A percentile compares a stretch with the other conserved stretches of the same genome.
Evolutionary conservation across 2,797 vertebrate species (phyloP).

Genomic region (Florisuga fusca): DNA sequence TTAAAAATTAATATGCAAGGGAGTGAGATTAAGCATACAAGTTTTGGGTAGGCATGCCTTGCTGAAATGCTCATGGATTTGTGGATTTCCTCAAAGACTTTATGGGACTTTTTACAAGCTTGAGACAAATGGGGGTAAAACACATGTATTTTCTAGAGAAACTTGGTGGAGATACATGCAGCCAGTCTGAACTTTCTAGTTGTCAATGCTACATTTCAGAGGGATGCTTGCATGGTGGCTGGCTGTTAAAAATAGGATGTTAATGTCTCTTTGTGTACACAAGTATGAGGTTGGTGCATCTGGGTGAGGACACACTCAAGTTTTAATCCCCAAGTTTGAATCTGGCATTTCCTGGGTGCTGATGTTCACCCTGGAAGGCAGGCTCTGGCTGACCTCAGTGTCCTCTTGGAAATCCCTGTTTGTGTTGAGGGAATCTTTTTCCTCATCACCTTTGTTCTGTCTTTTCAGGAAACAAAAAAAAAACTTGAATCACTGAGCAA

Average conservation of each 20-base stretch:
- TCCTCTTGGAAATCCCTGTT: not conserved
- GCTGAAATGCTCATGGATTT: not conserved
- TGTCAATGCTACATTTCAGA: not conserved
- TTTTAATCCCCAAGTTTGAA: not conserved
- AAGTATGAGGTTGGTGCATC: not conserved
- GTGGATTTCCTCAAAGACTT: not conserved
- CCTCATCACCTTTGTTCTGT: not conserved
- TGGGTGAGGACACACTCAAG: not conserved
- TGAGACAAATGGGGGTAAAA: not conserved
- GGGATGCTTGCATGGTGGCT: not conserved
- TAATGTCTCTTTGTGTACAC: not conserved
- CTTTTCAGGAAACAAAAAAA: not conserved
- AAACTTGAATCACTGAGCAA: not conserved
- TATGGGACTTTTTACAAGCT: not conserved
- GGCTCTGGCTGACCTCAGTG: rapidly evolving
- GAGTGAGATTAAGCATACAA: not conserved
- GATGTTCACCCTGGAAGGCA: not conserved
- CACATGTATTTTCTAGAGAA: not conserved
- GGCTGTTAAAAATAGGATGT: not conserved
- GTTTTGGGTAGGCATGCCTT: not conserved
- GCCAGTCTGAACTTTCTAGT: not conserved
- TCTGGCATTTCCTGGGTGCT: not conserved
- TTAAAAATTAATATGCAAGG: not conserved
- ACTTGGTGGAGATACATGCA: not conserved
- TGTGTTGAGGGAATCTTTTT: not conserved